These are phyloP conservation scores for Coptotermes formosanus DNA, from an alignment of 1,140 invertebrate genomes.

Conservation along the genomic window DNA sequence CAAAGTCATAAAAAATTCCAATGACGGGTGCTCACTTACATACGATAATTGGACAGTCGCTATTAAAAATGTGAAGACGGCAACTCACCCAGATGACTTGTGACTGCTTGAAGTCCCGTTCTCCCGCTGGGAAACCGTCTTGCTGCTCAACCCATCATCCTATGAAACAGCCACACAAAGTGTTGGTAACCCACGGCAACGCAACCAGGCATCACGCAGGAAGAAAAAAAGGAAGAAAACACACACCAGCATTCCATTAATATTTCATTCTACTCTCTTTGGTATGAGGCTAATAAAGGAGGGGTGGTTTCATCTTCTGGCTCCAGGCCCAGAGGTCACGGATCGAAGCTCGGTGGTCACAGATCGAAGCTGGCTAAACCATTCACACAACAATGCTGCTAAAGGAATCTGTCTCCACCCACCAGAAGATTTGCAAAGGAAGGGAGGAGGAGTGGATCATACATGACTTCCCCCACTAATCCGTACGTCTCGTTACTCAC, in stretches of 20 bases:
- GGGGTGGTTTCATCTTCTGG: conserved; percentile 21
- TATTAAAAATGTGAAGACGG: background rate
- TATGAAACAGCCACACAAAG: conserved; percentile 59
- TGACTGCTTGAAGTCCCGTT: conserved; percentile 54
- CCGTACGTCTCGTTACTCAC: conserved; percentile 21
- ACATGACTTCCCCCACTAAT: background rate
- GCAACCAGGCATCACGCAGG: conserved; percentile 56
- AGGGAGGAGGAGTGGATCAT: background rate
- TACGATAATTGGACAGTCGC: background rate
- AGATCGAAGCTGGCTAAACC: conserved; percentile 23
- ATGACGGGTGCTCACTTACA: conserved; percentile 11
- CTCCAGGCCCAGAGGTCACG: conserved; percentile 15
- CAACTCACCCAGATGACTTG: conserved; percentile 54
- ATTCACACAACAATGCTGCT: conserved; percentile 9
- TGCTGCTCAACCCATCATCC: conserved; percentile 57
- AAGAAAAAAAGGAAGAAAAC: conserved; percentile 48
- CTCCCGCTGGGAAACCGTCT: conserved; percentile 52
- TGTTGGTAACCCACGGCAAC: conserved; percentile 57
- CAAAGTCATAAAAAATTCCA: background rate
- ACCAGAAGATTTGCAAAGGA: background rate
- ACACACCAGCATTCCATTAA: conserved; percentile 33
- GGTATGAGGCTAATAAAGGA: conserved; percentile 9
- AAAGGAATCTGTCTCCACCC: conserved; percentile 9
- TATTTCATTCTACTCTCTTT: conserved; percentile 22
- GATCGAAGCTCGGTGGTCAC: conserved; percentile 12